Conservation (phyloP, 2,113 vertebrate genomes). For the Pelodiscus sinensis region DNA sequence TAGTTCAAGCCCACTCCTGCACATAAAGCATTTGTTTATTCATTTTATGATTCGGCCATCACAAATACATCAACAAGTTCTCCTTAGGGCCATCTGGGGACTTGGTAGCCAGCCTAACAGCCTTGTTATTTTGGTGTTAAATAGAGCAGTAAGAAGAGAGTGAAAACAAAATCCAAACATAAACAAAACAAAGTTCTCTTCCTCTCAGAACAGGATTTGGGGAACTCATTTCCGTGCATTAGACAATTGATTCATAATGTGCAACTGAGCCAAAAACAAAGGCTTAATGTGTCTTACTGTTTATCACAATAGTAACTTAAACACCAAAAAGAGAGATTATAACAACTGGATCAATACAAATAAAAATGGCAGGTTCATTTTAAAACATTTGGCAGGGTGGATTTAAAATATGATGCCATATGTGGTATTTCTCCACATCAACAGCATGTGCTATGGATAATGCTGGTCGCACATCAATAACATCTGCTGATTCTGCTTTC, state of each 20-base stretch:
- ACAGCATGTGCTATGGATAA: slow-evolving; percentile 3
- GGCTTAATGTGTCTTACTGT: fast-evolving
- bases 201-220: not conserved
- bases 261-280: fast-evolving
- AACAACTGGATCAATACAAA: slow-evolving; percentile 43
- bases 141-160: slow-evolving; percentile 45
- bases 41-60: slow-evolving; percentile 41
- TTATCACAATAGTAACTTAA: not conserved
- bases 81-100: slow-evolving; percentile 52
- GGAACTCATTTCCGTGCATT: not conserved
- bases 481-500: slow-evolving; percentile 55
- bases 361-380: slow-evolving; percentile 35
- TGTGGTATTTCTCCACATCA: not conserved
- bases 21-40: slow-evolving; percentile 37
- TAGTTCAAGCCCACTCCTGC: not conserved
- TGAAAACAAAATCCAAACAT: slow-evolving; percentile 24
- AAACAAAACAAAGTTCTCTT: not conserved
- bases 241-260: fast-evolving
- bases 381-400: slow-evolving; percentile 25
- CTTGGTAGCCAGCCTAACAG: slow-evolving; percentile 55
- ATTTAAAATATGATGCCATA: slow-evolving; percentile 38
- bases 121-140: slow-evolving; percentile 57
- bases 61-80: slow-evolving; percentile 60
- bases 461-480: slow-evolving; percentile 53
- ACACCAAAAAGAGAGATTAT: slow-evolving; percentile 2